Conservation (phyloP, 2,113 vertebrate genomes). For the Alexandromys fortis region DNA sequence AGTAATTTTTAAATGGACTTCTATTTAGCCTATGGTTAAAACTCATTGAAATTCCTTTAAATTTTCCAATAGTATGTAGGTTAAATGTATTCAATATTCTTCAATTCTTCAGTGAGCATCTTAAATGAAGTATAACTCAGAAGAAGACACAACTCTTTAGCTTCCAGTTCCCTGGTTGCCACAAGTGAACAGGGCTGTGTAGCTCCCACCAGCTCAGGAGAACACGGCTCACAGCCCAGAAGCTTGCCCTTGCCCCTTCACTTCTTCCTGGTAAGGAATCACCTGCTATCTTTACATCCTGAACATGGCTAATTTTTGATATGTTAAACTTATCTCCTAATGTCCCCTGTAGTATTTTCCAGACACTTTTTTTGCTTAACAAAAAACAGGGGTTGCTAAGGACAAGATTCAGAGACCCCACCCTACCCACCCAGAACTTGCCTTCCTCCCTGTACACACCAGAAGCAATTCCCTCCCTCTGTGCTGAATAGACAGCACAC, state of each 20-base stretch:
- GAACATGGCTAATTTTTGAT: neutral
- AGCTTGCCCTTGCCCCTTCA: neutral
- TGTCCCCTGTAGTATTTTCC: neutral
- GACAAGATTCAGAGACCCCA: neutral
- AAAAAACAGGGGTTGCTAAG: neutral
- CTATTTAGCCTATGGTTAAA: conserved; percentile 1
- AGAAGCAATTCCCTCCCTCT: neutral
- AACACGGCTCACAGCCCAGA: neutral
- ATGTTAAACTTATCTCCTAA: neutral
- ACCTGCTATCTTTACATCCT: neutral
- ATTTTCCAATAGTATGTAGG: conserved; percentile 1
- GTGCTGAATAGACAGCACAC: neutral
- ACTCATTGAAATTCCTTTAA: conserved; percentile 49
- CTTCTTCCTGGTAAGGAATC: conserved; percentile 17
- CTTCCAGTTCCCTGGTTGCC: neutral
- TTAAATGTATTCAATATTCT: conserved; percentile 8
- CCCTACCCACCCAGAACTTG: too few species aligned
- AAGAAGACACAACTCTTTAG: neutral
- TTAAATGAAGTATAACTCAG: conserved; percentile 31
- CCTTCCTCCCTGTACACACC: fast-evolving
- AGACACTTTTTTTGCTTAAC: neutral
- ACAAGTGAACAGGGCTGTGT: neutral
- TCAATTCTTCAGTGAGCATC: conserved; percentile 23
- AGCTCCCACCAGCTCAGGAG: neutral
- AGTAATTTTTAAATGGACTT: conserved; percentile 7